Base-by-base conservation (phyloP, 2,113 vertebrate genomes). In the Trogon surrucura region DNA sequence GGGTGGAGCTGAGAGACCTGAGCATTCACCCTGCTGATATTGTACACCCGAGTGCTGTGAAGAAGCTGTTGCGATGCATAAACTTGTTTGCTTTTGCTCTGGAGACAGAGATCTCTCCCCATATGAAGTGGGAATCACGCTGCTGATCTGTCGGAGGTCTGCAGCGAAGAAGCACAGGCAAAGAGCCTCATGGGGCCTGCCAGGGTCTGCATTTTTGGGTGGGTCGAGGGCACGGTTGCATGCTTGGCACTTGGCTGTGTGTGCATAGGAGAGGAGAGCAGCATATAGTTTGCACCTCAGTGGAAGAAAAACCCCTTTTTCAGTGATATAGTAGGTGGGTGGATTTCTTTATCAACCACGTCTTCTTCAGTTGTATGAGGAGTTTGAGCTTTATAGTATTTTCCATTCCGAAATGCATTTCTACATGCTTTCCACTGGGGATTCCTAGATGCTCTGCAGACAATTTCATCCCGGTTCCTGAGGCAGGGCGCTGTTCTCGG, bases 211-310 rank as follows among this genome's bases (percentile, higher is more conserved):
- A 1, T 10, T 32, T 72, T 30, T 0, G 16, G 26, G 36, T 38
- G 67, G 36, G 38, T 13, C 0, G 0, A 29, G 56, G 18, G 48
- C 17, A 5, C 13, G 29, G 26, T 6, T 13, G 25, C 0, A 0
- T 9, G 23, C 20, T 41, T 20, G 50, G 30, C 8, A 4, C 54
- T 41, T 16, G 47, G 51, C 44, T 67, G 23, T 18, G 47, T 34
- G 44, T 2, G 1, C 12, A 11, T 56, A 32, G 18, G 17, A 57
- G 38, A 44, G 45, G 41, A 64, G 83, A 41, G 23, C 1, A 1
- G 45, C 10, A 30, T 27, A 6, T 21, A 25, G 18, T 57, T 83
- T 86, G 51, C 16, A 36, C 10, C 48, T 66, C n/a, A 8, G 50
- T 11, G 25, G 41, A 56, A 73, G 54, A 70, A 74, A 50, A 13